These are phyloP conservation scores for Conus canariensis DNA, from an alignment of 2,888 invertebrate genomes.

Conservation along the genomic window DNA sequence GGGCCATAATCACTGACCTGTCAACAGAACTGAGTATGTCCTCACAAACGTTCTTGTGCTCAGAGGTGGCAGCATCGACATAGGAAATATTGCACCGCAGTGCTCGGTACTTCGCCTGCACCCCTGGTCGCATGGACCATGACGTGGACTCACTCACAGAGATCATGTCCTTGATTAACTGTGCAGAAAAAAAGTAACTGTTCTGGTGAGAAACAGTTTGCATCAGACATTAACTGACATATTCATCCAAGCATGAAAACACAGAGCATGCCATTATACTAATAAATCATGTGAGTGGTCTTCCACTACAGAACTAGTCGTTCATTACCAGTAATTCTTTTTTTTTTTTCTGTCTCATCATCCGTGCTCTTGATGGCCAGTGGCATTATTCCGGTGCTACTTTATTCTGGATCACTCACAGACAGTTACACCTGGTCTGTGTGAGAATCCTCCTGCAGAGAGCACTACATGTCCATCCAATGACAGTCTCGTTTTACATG, in stretches of 20 bases:
- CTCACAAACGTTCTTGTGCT: conserved; percentile 31
- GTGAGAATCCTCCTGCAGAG: too few relatives aligned
- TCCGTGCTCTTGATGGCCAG: too few relatives aligned
- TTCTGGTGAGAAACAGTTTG: background rate
- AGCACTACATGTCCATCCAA: too few relatives aligned
- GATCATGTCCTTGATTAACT: conserved; percentile 74
- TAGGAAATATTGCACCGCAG: conserved; percentile 67
- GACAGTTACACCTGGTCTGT: too few relatives aligned
- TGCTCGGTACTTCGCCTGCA: conserved; percentile 72
- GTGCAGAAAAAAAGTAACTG: conserved; percentile 38
- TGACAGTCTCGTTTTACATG: too few relatives aligned
- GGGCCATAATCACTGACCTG: background rate
- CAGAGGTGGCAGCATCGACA: conserved; percentile 34
- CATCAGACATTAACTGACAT: background rate
- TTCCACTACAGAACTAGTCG: too few relatives aligned
- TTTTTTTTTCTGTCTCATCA: too few relatives aligned
- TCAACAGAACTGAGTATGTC: conserved; percentile 32
- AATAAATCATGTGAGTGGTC: too few relatives aligned
- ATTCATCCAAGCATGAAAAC: background rate
- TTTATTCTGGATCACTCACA: too few relatives aligned
- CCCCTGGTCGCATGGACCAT: conserved; percentile 66
- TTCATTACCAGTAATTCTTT: too few relatives aligned
- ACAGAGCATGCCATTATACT: background rate
- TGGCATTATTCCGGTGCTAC: too few relatives aligned
- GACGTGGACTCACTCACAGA: conserved; percentile 75